Base-by-base conservation (phyloP, 2,888 invertebrate genomes). In the Tryphoninae sp. region DNA sequence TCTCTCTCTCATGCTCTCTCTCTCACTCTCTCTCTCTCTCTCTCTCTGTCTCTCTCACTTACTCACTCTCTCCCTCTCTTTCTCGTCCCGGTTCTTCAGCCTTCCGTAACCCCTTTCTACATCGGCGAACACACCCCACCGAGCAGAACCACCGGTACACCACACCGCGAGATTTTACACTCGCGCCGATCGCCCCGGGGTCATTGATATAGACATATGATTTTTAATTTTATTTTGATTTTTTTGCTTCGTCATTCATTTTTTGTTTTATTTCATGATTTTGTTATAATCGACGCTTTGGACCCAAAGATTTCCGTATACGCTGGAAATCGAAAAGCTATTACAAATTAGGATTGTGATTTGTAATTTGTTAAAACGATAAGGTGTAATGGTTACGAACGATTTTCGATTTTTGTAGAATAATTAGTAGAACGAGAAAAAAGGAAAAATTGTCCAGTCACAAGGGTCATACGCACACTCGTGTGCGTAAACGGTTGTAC, bases 31-130 rank as follows among this genome's bases (percentile, higher is more conserved):
- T 45, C 45, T 45, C 45, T 45, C 45, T 7, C 11, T 45, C 45
- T 13, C 45, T 1, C 45, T 45, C 45, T 45, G 13, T 45, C 11
- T 45, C 45, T 45, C 45, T 45, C 45, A 8, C 45, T 13, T 9
- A 2, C 45, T 45, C 13, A 13, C 45, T 45, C 45, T 45, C 45
- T 45, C 45, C 13, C 45, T 9, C 45, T 45, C 9, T 45, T 13
- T 45, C 45, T 45, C 45, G 45, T 45, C 83, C 83, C 79, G 62
- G 75, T 81, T 84, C 84, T 84, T 84, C 85, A 78, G 86, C 86
- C 88, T 88, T 88, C 87, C 87, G 87, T 85, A 86, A 87, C 86
- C 86, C 85, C 82, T 86, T 86, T 86, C 86, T 61, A 76, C 76
- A 16, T 68, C 51, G 64, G 26, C 67, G 76, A 76, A 51, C 76